Evolutionary conservation across 2,113 vertebrate species (phyloP).

Genomic region (Pan paniscus): DNA sequence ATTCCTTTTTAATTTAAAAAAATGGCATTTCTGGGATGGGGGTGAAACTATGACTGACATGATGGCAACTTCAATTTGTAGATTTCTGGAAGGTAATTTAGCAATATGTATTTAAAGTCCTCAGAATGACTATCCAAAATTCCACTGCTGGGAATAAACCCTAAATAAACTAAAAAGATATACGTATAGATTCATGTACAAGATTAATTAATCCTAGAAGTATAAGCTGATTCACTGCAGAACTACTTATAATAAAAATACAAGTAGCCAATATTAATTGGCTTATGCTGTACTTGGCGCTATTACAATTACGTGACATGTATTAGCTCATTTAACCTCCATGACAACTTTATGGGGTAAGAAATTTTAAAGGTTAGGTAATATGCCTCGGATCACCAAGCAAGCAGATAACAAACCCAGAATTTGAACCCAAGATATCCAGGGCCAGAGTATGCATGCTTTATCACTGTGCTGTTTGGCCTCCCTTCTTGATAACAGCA

Average conservation of each 20-base stretch:
- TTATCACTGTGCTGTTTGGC: neutral
- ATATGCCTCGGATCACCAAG: neutral
- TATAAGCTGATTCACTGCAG: neutral
- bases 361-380: neutral
- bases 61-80: neutral
- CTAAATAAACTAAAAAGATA: neutral
- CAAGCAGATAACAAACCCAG: neutral
- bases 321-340: neutral
- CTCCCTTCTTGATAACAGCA: neutral
- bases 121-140: neutral
- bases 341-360: neutral
- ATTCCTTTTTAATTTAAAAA: neutral
- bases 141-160: neutral
- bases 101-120: neutral
- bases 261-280: neutral
- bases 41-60: neutral
- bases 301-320: neutral
- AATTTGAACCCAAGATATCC: neutral
- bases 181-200: neutral
- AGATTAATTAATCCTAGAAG: neutral
- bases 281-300: neutral
- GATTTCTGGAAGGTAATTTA: neutral
- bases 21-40: neutral
- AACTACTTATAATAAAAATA: neutral
- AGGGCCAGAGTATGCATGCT: accelerated